phyloP scores from a whole-genome alignment of 1,140 invertebrate genomes.

The Cyphomyrmex costatus region DNA sequence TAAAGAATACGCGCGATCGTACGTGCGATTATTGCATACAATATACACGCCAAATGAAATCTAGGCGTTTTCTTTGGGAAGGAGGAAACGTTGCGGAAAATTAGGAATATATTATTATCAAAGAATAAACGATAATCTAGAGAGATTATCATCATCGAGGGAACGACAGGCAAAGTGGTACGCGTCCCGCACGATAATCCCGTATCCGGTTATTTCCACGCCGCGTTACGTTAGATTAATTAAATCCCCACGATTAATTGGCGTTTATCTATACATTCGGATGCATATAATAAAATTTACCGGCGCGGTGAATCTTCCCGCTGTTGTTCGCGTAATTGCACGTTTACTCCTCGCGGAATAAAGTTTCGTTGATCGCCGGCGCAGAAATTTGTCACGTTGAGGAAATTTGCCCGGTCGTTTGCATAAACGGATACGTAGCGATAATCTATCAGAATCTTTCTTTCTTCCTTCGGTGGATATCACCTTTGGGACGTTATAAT shows the following conservation, averaged over 20 bases:
- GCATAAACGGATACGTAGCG: neutral
- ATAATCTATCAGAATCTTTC: neutral
- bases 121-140: conserved; percentile 45
- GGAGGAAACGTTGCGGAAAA: neutral
- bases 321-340: conserved; percentile 40
- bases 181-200: conserved; percentile 37
- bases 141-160: conserved; percentile 32
- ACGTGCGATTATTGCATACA: conserved; percentile 22
- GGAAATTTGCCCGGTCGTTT: neutral
- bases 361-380: conserved; percentile 1
- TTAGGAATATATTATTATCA: conserved; percentile 31
- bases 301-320: conserved; percentile 45
- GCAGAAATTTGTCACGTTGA: conserved; percentile 34
- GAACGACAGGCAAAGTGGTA: conserved; percentile 24
- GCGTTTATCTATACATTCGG: conserved; percentile 45
- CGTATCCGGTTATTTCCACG: conserved; percentile 42
- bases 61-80: neutral
- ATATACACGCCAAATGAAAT: neutral
- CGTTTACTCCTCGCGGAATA: conserved; percentile 12
- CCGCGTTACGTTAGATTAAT: conserved; percentile 57
- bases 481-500: neutral
- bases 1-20: conserved; percentile 7
- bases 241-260: conserved; percentile 59
- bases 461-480: neutral
- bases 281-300: conserved; percentile 54